These are phyloP conservation scores for Epizoanthus stellaris DNA, from an alignment of 92 coral and sea anemone species.

Conservation along the genomic window DNA sequence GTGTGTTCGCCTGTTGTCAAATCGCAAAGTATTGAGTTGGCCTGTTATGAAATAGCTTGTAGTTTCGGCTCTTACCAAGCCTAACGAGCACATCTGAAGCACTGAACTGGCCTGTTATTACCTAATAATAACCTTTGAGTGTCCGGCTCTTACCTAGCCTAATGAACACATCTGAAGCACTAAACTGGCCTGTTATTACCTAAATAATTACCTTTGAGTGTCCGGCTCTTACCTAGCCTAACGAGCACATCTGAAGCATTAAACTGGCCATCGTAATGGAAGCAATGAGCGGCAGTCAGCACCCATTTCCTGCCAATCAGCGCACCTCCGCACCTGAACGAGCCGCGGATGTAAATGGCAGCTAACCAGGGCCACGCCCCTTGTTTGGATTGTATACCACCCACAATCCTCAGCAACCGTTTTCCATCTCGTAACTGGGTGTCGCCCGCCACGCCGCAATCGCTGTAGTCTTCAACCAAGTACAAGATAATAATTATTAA, in stretches of 20 bases:
- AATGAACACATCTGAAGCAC: background rate
- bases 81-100: background rate
- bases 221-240: constrained; percentile 65
- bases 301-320: constrained; percentile 85
- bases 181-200: no score
- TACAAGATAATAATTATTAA: no score
- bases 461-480: constrained; percentile 70
- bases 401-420: constrained; percentile 44
- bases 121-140: no score
- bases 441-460: constrained; percentile 94
- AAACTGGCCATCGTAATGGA: constrained; percentile 62
- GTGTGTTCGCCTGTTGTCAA: no score
- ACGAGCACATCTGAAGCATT: constrained; percentile 67
- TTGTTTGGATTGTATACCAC: constrained; percentile 63
- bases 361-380: constrained; percentile 99
- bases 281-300: constrained; percentile 90
- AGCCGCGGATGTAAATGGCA: constrained; percentile 76
- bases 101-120: background rate
- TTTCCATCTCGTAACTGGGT: constrained; percentile 72
- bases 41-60: background rate
- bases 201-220: background rate
- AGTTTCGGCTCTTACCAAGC: background rate
- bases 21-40: no score
- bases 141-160: no score
- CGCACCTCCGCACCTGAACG: constrained; percentile 88